A percentile compares a stretch with the other conserved stretches of the same genome.
Conservation (phyloP, 2,113 vertebrate genomes). For the Acanthisitta chloris region DNA sequence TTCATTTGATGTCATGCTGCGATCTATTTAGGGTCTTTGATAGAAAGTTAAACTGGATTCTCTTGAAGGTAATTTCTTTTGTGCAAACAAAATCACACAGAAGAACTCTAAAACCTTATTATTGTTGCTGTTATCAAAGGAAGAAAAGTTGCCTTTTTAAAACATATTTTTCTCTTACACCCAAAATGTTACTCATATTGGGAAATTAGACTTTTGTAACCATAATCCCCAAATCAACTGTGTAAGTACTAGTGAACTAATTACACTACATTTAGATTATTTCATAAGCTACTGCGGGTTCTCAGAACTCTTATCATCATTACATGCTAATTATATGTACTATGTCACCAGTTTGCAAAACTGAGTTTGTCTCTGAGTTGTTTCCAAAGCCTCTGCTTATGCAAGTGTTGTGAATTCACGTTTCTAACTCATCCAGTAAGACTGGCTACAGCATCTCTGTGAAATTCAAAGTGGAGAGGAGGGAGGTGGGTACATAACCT, state of each 20-base stretch:
- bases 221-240: neutral
- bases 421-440: neutral
- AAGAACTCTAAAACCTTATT: neutral
- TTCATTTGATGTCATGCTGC: neutral
- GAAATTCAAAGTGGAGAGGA: neutral
- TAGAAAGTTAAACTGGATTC: neutral
- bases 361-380: neutral
- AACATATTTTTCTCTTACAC: neutral
- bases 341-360: neutral
- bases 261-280: neutral
- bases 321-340: neutral
- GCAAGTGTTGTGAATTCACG: neutral
- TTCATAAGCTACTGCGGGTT: neutral
- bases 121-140: neutral
- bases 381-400: neutral
- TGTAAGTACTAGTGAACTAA: neutral
- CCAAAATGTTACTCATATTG: neutral
- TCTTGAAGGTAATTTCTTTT: neutral
- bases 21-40: neutral
- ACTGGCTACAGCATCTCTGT: neutral
- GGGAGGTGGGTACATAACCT: neutral
- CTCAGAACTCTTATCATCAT: neutral
- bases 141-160: neutral
- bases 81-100: neutral
- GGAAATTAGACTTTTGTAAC: neutral